phyloP scores from a whole-genome alignment of 2,113 vertebrate species.

The Carettochelys insculpta region DNA sequence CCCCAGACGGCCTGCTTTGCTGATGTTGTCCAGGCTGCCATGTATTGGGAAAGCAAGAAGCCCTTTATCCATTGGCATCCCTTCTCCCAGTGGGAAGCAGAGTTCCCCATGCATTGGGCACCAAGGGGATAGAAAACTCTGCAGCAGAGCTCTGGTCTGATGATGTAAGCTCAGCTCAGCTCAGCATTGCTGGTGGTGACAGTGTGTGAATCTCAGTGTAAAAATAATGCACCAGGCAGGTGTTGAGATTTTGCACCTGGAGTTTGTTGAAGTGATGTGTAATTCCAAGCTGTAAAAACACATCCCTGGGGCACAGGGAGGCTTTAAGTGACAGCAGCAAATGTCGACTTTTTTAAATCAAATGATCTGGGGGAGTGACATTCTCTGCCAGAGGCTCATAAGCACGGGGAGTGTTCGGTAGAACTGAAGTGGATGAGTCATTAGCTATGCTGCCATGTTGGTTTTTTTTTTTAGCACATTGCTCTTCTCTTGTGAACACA shows the following conservation, averaged over 20 bases:
- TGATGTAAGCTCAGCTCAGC: fast-evolving
- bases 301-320: not conserved
- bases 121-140: not conserved
- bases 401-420: constrained; percentile 12
- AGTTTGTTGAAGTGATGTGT: not conserved
- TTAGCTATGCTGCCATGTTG: not conserved
- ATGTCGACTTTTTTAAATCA: not conserved
- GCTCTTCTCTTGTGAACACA: constrained; percentile 38
- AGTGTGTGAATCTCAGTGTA: not conserved
- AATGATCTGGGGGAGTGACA: fast-evolving
- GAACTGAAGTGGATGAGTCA: not conserved
- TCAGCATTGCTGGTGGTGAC: fast-evolving
- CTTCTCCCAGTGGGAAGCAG: not conserved
- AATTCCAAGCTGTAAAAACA: not conserved
- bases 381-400: not conserved
- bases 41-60: fast-evolving
- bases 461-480: constrained; percentile 10
- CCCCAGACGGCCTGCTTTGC: not conserved
- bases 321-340: fast-evolving
- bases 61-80: not conserved
- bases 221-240: not conserved
- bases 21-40: not conserved
- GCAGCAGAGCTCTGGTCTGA: not conserved
- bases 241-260: constrained; percentile 9
- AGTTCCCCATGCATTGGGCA: not conserved